Percentiles rank a stretch among this genome's conserved stretches.
These are phyloP conservation scores for Pseudomyrmex pallidus DNA, from an alignment of 1,140 invertebrate species.

Conservation along the genomic window DNA sequence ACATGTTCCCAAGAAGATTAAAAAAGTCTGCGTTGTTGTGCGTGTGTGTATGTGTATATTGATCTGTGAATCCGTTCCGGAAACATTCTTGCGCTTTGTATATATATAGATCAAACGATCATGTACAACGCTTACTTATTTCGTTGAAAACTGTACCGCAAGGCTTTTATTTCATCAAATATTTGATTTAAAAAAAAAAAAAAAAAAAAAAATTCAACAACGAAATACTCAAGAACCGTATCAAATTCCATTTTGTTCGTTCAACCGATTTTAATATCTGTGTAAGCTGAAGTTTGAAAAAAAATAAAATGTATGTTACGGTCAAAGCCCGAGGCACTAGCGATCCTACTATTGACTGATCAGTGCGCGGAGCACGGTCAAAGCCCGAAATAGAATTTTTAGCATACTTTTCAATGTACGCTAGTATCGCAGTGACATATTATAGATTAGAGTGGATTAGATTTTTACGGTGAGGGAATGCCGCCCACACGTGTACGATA, in stretches of 20 bases:
- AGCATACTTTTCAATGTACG: too few species aligned
- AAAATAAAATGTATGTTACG: not conserved
- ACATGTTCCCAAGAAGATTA: conserved; percentile 48
- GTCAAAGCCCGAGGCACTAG: too few species aligned
- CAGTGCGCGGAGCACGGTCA: too few species aligned
- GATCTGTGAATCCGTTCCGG: not conserved
- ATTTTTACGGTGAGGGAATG: too few species aligned
- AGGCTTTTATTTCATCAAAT: conserved; percentile 44
- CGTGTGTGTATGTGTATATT: not conserved
- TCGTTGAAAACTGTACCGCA: not conserved
- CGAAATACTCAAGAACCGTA: conserved; percentile 24
- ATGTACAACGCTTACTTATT: not conserved
- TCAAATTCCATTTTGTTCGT: conserved; percentile 31
- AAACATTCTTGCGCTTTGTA: conserved; percentile 23
- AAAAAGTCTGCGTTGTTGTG: conserved; percentile 46
- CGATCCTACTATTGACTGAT: too few species aligned
- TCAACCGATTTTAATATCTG: conserved; percentile 12
- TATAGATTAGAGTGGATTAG: too few species aligned
- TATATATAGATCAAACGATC: conserved; percentile 37
- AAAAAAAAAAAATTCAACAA: too few species aligned
- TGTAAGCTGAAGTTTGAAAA: conserved; percentile 3
- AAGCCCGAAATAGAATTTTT: too few species aligned
- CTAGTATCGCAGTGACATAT: too few species aligned
- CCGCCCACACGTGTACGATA: too few species aligned
- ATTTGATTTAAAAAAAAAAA: not conserved